Evolutionary conservation across 2,797 vertebrate genomes (phyloP), one percentile per base, ranked within the genome.

Genomic region (Sebastes wilsoni): DNA sequence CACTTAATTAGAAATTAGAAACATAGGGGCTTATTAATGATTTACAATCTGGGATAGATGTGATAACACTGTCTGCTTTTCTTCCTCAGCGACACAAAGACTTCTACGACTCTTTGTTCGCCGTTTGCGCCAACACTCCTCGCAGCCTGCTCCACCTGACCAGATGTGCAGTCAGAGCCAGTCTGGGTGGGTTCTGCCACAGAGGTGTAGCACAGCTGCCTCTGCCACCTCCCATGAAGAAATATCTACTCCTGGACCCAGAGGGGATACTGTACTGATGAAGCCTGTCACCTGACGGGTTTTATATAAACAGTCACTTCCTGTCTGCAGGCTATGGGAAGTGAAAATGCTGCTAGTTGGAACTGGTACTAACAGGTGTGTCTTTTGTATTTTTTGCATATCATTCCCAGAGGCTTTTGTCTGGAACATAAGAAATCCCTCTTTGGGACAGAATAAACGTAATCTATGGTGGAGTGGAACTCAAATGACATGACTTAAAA

Each of bases 41-140:
- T 22, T 67, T n/a, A 25, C 52, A 3, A 16, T 1, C 28, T 22
- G 6, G 65, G 27, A 28, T 4, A 42, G 34, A 59, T 27, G 16
- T 28, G 11, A 59, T 7, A 27, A 13, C 5, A 3, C 30, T 20
- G 16, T 46, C 2, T 60, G 3, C 64, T 68, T 74, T 6, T 52
- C 42, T 77, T 68, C 65, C 34, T 65, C 95, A 99, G 98, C 92
- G 71, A 32, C 91, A 98, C 87, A 91, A 92, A 85, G 93, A 91
- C 71, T 99, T 99, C 93, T 99, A 99, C 22, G 95, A 98, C 83
- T 99, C 98, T 1, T 38, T 99, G 83, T 99, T 99, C 76, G 91
- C 91, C 0, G 95, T 97, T 72, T 99, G 99, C 94, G 85, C 91
- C 79, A 96, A 97, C 82, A 92, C 93, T 0, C 98, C 99, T 2